A percentile compares a stretch with the other conserved stretches of the same genome.
These are phyloP conservation scores for Leptopilina drosophilae DNA, from an alignment of 2,888 invertebrate species.

Conservation along the genomic window DNA sequence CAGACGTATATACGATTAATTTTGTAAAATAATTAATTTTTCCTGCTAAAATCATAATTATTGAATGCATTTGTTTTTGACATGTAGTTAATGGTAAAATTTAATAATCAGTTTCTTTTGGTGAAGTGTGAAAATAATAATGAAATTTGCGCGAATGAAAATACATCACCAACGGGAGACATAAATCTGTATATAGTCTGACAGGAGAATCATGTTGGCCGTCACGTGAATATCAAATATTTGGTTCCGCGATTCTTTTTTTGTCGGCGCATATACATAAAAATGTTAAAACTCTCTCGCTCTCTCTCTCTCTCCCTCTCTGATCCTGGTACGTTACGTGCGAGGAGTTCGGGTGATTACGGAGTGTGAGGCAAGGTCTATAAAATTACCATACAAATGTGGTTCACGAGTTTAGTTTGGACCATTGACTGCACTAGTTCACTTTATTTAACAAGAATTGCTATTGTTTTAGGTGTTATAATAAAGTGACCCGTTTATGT, in stretches of 20 bases:
- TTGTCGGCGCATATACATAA: background rate
- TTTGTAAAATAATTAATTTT: too few species aligned
- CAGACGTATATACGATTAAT: too few species aligned
- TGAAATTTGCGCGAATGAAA: background rate
- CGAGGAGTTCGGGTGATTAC: background rate
- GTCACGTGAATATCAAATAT: slow-evolving; percentile 16
- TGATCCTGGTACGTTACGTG: background rate
- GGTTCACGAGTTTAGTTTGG: slow-evolving; percentile 17
- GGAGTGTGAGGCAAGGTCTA: slow-evolving; percentile 41
- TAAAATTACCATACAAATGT: slow-evolving; percentile 51
- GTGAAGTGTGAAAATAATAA: background rate
- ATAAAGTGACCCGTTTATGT: background rate
- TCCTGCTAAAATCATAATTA: too few species aligned
- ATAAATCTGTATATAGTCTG: background rate
- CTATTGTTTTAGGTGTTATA: slow-evolving; percentile 13
- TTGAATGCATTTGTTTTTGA: too few species aligned
- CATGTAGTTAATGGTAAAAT: too few species aligned
- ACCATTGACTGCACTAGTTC: slow-evolving; percentile 15
- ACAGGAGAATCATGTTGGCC: slow-evolving; percentile 4
- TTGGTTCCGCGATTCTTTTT: slow-evolving; percentile 12
- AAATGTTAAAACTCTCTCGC: background rate
- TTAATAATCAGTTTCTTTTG: background rate
- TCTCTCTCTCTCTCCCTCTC: too few species aligned
- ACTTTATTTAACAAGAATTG: slow-evolving; percentile 1
- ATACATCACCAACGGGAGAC: background rate